These are phyloP conservation scores for Leptinotarsa peninsularis DNA, from an alignment of 2,888 invertebrate genomes.

Conservation along the genomic window DNA sequence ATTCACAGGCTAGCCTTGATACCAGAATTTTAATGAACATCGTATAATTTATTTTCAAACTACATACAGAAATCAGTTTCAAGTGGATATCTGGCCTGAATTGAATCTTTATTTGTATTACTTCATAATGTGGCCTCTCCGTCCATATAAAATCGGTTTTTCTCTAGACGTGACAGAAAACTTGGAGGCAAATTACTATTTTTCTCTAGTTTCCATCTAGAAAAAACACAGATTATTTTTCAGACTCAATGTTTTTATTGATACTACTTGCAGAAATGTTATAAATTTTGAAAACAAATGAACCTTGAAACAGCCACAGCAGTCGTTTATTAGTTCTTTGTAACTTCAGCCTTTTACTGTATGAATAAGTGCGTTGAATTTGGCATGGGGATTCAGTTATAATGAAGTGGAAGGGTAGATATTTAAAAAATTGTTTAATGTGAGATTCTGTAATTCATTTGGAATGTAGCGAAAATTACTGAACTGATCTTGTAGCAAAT, in stretches of 20 bases:
- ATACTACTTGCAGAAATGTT: too few relatives aligned
- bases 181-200: constrained; percentile 19
- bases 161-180: constrained; percentile 12
- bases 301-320: constrained; percentile 49
- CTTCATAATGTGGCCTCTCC: constrained; percentile 35
- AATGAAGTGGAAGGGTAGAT: constrained; percentile 50
- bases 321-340: constrained; percentile 48
- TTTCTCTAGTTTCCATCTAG: not conserved
- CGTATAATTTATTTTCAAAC: too few relatives aligned
- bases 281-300: not conserved
- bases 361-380: constrained; percentile 35
- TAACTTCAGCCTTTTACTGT: constrained; percentile 13
- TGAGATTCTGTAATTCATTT: constrained; percentile 64
- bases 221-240: not conserved
- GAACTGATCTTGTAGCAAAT: constrained; percentile 57
- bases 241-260: not conserved
- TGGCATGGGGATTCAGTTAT: constrained; percentile 21
- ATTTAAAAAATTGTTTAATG: constrained; percentile 62
- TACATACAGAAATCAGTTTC: too few relatives aligned
- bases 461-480: constrained; percentile 60
- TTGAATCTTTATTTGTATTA: not conserved
- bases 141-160: constrained; percentile 39
- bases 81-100: too few relatives aligned
- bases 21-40: too few relatives aligned
- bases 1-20: too few relatives aligned